Percentiles rank a stretch among this genome's conserved stretches.
Conservation (phyloP, 2,888 invertebrate genomes). For the Pemphredon lugubris region DNA sequence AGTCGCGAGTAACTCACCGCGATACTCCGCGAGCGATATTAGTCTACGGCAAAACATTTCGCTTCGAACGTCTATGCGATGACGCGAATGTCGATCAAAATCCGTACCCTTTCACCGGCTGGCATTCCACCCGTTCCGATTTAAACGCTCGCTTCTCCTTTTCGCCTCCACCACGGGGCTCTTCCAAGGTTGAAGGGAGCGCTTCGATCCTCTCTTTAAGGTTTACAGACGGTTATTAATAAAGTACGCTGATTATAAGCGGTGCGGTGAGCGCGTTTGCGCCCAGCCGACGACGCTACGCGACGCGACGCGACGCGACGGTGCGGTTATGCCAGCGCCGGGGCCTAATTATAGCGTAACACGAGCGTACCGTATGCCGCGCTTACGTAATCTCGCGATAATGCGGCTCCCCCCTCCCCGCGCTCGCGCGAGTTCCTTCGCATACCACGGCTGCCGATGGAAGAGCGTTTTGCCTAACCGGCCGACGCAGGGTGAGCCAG, state of each 20-base stretch:
- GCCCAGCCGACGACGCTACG: slow-evolving; percentile 20
- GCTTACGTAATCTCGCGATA: slow-evolving; percentile 73
- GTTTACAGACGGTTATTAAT: slow-evolving; percentile 57
- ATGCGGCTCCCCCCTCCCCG: slow-evolving; percentile 65
- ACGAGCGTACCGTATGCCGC: slow-evolving; percentile 66
- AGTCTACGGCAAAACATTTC: too few species aligned
- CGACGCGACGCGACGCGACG: too few species aligned
- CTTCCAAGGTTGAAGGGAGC: too few species aligned
- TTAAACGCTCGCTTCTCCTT: slow-evolving; percentile 41
- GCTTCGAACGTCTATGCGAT: too few species aligned
- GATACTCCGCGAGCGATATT: too few species aligned
- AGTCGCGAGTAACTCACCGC: too few species aligned
- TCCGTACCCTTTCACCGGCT: slow-evolving; percentile 31
- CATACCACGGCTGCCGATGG: slow-evolving; percentile 65
- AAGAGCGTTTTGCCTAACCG: slow-evolving; percentile 48
- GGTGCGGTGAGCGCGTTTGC: slow-evolving; percentile 18
- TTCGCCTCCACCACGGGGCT: slow-evolving; percentile 25
- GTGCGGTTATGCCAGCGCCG: slow-evolving; percentile 62
- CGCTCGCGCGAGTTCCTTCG: slow-evolving; percentile 51
- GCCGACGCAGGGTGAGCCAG: slow-evolving; percentile 28
- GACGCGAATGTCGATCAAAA: slow-evolving; percentile 6
- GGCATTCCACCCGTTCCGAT: slow-evolving; percentile 5
- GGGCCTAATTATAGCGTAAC: slow-evolving; percentile 74
- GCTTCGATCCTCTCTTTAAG: too few species aligned
- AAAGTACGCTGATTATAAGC: slow-evolving; percentile 43